Percentiles rank a stretch among this genome's conserved stretches.
phyloP scores from a whole-genome alignment of 2,888 invertebrate species.

The Cheilosia soror region DNA sequence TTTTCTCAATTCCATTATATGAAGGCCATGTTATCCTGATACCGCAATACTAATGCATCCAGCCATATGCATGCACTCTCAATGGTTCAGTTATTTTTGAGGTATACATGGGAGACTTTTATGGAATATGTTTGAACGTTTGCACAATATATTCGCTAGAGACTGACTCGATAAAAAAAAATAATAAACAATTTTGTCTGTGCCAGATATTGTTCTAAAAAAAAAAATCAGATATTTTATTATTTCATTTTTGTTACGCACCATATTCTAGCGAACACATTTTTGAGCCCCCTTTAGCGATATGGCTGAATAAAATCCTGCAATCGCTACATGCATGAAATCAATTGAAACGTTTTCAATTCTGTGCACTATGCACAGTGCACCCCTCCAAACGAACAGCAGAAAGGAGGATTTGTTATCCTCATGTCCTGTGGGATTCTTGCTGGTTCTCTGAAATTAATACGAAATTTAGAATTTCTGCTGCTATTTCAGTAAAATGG shows the following conservation, averaged over 20 bases:
- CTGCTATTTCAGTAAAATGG: no score
- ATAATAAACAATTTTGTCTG: background rate
- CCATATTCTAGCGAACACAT: background rate
- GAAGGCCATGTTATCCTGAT: background rate
- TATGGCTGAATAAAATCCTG: background rate
- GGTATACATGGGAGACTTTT: background rate
- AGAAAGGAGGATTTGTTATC: background rate
- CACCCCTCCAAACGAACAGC: background rate
- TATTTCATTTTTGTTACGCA: conserved; percentile 2
- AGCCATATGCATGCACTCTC: background rate
- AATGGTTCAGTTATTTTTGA: background rate
- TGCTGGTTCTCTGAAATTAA: no score
- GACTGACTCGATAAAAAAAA: background rate
- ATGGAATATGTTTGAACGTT: background rate
- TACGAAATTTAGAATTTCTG: no score
- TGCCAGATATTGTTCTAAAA: background rate
- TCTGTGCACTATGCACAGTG: no score
- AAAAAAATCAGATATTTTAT: background rate
- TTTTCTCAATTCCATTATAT: background rate
- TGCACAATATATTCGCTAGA: background rate
- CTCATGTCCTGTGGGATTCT: conserved; percentile 3
- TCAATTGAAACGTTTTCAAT: conserved; percentile 6
- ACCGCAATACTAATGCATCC: background rate
- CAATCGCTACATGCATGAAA: background rate
- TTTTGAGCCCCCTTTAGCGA: background rate